A percentile compares a stretch with the other conserved stretches of the same genome.
phyloP scores from a whole-genome alignment of 2,797 vertebrate species.

The Gymnothorax reevesii region DNA sequence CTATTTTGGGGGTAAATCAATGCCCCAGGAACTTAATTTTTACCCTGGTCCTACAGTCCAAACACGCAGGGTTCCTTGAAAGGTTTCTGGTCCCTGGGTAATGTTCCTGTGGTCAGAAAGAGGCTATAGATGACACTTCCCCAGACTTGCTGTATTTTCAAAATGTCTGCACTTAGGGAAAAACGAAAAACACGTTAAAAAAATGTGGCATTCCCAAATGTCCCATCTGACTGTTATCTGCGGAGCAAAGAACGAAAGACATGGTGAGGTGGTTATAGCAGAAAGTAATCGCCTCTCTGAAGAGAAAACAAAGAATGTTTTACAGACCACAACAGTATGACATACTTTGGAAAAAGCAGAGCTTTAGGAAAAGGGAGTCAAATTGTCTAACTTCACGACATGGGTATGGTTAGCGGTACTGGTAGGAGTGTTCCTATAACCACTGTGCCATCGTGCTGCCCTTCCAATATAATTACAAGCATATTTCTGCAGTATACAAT shows the following conservation, averaged over 20 bases:
- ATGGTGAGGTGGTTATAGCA: not conserved
- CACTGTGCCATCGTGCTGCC: not conserved
- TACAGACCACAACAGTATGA: not conserved
- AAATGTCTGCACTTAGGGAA: not conserved
- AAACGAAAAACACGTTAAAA: not conserved
- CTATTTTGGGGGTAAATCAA: too few relatives aligned
- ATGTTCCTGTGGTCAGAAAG: too few relatives aligned
- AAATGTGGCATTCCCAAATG: not conserved
- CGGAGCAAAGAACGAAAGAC: not conserved
- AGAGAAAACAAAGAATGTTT: not conserved
- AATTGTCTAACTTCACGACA: conserved; percentile 4
- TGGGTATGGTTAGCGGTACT: too few relatives aligned
- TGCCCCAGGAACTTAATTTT: too few relatives aligned
- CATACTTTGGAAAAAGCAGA: not conserved
- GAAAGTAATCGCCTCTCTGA: not conserved
- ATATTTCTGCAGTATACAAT: not conserved
- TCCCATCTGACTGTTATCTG: not conserved
- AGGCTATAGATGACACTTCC: not conserved
- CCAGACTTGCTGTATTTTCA: not conserved
- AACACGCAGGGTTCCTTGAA: too few relatives aligned
- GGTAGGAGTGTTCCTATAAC: too few relatives aligned
- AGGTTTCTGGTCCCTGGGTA: too few relatives aligned
- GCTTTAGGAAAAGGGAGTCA: not conserved
- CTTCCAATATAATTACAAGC: too few relatives aligned
- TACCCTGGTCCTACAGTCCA: too few relatives aligned